A percentile compares a stretch with the other conserved stretches of the same genome.
Evolutionary conservation across 37 sponge, comb jelly and placozoan genomes (phyloP).

Genomic region (Agelas oroides): DNA sequence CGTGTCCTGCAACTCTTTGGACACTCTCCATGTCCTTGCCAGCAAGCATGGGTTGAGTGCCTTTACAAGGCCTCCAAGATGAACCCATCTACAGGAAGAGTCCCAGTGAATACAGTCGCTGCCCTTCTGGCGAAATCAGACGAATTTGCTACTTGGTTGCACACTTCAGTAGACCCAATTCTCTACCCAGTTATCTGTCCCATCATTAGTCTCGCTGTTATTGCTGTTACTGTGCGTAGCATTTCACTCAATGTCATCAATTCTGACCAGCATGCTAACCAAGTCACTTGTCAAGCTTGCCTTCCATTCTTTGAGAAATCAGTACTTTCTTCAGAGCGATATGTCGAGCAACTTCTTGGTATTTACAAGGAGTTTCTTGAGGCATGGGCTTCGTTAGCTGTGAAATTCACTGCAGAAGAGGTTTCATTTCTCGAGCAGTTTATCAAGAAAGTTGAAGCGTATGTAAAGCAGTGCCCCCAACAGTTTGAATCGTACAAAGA

Average conservation of each 20-base stretch:
- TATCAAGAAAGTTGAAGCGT: slow-evolving; percentile 15
- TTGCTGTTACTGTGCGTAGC: slow-evolving; percentile 12
- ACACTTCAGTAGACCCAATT: slow-evolving; percentile 9
- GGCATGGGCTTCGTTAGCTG: background rate
- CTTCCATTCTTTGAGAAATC: slow-evolving; percentile 33
- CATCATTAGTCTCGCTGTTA: slow-evolving; percentile 7
- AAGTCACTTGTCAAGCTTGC: slow-evolving; percentile 4
- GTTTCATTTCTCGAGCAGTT: background rate
- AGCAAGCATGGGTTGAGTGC: background rate
- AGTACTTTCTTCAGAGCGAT: background rate
- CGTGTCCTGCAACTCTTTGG: slow-evolving; percentile 37
- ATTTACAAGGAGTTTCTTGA: slow-evolving; percentile 28
- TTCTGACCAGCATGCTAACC: slow-evolving; percentile 4
- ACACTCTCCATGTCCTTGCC: slow-evolving; percentile 3
- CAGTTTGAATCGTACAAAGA: slow-evolving; percentile 7
- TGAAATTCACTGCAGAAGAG: background rate
- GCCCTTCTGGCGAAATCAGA: background rate
- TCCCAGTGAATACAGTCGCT: background rate
- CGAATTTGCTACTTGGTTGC: slow-evolving; percentile 17
- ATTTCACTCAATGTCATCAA: slow-evolving; percentile 21
- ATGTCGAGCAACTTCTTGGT: background rate
- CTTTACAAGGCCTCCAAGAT: slow-evolving; percentile 4
- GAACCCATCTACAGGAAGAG: slow-evolving; percentile 19
- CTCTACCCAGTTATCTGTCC: slow-evolving; percentile 27
- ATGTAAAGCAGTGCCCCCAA: slow-evolving; percentile 3